These are phyloP conservation scores for Trichopoda pennipes DNA, from an alignment of 2,888 invertebrate genomes.

Conservation along the genomic window DNA sequence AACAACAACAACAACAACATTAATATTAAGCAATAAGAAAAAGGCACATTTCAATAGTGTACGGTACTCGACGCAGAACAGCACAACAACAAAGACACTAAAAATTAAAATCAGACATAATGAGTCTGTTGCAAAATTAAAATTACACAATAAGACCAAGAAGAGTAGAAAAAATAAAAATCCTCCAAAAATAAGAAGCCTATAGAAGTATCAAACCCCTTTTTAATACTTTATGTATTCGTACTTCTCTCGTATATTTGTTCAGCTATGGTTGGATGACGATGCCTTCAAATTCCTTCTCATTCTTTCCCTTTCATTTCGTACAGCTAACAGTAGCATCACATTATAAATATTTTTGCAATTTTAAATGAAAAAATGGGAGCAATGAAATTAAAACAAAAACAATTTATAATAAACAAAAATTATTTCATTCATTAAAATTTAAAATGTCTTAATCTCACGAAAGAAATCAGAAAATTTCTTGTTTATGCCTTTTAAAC, in stretches of 20 bases:
- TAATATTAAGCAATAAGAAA: constrained; percentile 18
- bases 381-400: constrained; percentile 56
- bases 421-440: constrained; percentile 73
- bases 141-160: constrained; percentile 51
- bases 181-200: constrained; percentile 55
- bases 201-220: constrained; percentile 53
- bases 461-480: constrained; percentile 68
- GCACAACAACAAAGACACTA: constrained; percentile 55
- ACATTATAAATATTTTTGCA: constrained; percentile 54
- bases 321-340: constrained; percentile 49
- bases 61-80: constrained; percentile 47
- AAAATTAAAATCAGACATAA: constrained; percentile 68
- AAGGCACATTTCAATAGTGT: constrained; percentile 56
- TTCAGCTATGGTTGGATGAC: constrained; percentile 50
- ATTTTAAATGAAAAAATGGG: constrained; percentile 50
- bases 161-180: constrained; percentile 23
- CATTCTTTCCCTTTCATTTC: background rate
- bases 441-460: constrained; percentile 72
- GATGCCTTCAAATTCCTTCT: constrained; percentile 49
- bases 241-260: constrained; percentile 3
- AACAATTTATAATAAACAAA: constrained; percentile 43
- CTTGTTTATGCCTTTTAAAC: constrained; percentile 21
- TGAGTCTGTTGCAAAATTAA: constrained; percentile 68
- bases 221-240: constrained; percentile 13
- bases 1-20: constrained; percentile 12